Conservation (phyloP, 2,888 invertebrate genomes). For the Tetragnatha montana region DNA sequence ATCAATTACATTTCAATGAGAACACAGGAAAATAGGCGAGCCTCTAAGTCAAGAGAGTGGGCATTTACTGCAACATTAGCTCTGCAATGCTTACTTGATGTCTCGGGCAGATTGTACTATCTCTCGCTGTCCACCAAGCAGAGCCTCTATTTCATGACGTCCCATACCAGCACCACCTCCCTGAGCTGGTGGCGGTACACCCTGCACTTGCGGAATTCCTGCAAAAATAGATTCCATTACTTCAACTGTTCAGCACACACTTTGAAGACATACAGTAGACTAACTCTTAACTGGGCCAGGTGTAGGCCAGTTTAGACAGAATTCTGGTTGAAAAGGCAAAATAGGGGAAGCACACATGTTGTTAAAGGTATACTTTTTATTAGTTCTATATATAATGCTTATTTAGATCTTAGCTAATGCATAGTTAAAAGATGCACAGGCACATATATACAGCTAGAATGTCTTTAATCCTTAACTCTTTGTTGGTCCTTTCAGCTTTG, state of each 20-base stretch:
- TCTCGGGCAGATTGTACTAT: slow-evolving; percentile 87
- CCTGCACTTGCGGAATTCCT: slow-evolving; percentile 62
- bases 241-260: background rate
- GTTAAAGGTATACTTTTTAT: no score
- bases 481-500: no score
- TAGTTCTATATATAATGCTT: background rate
- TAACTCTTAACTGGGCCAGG: background rate
- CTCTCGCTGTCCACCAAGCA: slow-evolving; percentile 89
- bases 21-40: no score
- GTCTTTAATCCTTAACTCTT: no score
- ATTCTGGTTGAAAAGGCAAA: no score
- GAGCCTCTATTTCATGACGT: slow-evolving; percentile 91
- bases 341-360: no score
- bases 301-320: background rate
- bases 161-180: slow-evolving; percentile 81
- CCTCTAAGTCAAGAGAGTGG: no score
- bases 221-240: background rate
- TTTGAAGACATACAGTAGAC: background rate
- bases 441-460: no score
- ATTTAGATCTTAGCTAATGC: no score
- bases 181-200: slow-evolving; percentile 50
- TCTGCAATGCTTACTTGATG: slow-evolving; percentile 82
- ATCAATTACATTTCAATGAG: no score
- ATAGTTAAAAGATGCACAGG: no score
- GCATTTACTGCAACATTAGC: background rate